Percentiles rank a stretch among this genome's conserved stretches.
These are phyloP conservation scores for Apamea crenata DNA, from an alignment of 2,888 invertebrate species.

Conservation along the genomic window DNA sequence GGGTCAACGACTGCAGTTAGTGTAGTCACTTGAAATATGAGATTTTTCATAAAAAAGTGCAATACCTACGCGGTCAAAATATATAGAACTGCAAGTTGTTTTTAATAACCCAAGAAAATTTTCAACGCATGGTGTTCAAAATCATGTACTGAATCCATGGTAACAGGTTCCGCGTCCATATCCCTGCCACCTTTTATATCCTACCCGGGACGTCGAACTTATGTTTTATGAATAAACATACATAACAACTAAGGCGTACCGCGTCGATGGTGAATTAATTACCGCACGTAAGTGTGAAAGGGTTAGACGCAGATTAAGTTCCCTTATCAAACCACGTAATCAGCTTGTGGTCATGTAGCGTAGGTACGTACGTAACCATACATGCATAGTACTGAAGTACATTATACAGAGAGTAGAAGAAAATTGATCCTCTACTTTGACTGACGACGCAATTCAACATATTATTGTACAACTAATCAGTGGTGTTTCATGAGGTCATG, in stretches of 20 bases:
- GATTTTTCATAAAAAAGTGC: no score
- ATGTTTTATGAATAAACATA: constrained; percentile 25
- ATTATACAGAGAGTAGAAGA: neutral
- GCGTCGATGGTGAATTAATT: constrained; percentile 44
- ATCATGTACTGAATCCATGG: no score
- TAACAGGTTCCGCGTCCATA: neutral
- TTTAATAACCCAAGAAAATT: no score
- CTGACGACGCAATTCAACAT: no score
- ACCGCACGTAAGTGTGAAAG: constrained; percentile 21
- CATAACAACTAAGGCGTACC: neutral
- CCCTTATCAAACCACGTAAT: constrained; percentile 19
- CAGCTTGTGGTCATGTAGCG: constrained; percentile 19
- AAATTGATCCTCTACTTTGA: neutral
- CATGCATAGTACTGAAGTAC: neutral
- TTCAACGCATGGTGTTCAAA: no score
- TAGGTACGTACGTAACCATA: neutral
- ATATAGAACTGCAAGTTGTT: no score
- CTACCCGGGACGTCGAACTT: neutral
- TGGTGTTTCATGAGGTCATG: no score
- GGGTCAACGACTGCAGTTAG: no score
- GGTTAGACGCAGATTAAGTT: constrained; percentile 28
- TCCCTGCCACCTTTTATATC: neutral
- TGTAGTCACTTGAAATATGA: no score
- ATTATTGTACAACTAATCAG: no score
- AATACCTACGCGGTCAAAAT: no score